Evolutionary conservation across 2,888 invertebrate genomes (phyloP).

Genomic region (Diogma glabrata): DNA sequence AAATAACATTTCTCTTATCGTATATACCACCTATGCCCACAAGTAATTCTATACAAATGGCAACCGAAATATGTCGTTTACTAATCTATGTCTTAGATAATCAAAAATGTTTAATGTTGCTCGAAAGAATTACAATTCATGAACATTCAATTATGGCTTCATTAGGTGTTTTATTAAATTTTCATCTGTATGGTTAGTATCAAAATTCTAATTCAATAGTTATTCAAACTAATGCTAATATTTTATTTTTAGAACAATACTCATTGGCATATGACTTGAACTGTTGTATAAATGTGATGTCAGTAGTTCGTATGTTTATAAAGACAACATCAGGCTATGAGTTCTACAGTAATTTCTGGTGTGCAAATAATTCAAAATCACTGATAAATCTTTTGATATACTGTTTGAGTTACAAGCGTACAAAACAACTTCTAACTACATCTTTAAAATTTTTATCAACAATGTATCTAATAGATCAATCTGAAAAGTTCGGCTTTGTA

Average conservation of each 20-base stretch:
- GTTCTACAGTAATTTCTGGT: conserved; percentile 3
- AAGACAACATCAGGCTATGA: conserved; percentile 12
- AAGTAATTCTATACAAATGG: conserved; percentile 21
- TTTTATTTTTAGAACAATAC: background rate
- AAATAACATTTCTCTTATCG: conserved; percentile 15
- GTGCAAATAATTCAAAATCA: background rate
- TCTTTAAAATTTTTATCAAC: no score
- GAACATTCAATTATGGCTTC: conserved; percentile 22
- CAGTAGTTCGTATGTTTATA: conserved; percentile 9
- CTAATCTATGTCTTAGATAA: conserved; percentile 24
- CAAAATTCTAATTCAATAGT: no score
- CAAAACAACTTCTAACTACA: background rate
- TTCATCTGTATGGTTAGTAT: conserved; percentile 15
- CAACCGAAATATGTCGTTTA: conserved; percentile 28
- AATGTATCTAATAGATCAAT: no score
- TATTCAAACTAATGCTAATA: no score
- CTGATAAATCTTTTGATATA: background rate
- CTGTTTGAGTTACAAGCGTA: background rate
- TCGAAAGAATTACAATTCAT: conserved; percentile 28
- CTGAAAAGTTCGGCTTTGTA: no score
- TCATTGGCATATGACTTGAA: background rate
- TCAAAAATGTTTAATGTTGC: conserved; percentile 21
- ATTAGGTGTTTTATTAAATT: conserved; percentile 15
- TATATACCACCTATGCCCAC: conserved; percentile 25
- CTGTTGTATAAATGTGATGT: conserved; percentile 5